Evolutionary conservation across 1,140 invertebrate genomes (phyloP).

Genomic region (Trissolcus basalis): DNA sequence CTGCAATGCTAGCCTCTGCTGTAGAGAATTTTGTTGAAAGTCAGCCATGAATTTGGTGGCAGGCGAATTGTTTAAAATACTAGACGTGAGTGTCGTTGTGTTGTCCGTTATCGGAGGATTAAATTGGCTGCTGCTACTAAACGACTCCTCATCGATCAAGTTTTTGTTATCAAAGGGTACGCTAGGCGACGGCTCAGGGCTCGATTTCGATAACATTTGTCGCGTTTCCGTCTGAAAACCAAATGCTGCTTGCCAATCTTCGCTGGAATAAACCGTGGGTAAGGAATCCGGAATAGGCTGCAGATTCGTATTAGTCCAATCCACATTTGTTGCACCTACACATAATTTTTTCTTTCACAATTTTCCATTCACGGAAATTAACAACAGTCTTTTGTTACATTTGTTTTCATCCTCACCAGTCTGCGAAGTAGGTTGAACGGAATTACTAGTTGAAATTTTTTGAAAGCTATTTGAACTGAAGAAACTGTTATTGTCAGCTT

Average conservation of each 20-base stretch:
- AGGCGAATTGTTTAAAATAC: slow-evolving; percentile 67
- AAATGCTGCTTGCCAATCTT: slow-evolving; percentile 79
- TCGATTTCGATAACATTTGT: slow-evolving; percentile 64
- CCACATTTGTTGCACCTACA: slow-evolving; percentile 66
- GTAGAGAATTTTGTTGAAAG: slow-evolving; percentile 74
- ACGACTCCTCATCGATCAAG: slow-evolving; percentile 70
- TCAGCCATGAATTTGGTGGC: slow-evolving; percentile 75
- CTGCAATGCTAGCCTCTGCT: slow-evolving; percentile 72
- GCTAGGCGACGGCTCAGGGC: slow-evolving; percentile 65
- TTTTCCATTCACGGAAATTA: too few relatives aligned
- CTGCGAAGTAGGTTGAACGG: slow-evolving; percentile 66
- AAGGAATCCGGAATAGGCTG: slow-evolving; percentile 77
- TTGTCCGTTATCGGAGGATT: slow-evolving; percentile 60
- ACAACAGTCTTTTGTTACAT: too few relatives aligned
- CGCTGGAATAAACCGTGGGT: slow-evolving; percentile 76
- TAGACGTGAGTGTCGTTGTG: slow-evolving; percentile 61
- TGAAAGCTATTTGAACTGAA: slow-evolving; percentile 77
- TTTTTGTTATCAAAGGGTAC: slow-evolving; percentile 69
- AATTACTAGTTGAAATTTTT: slow-evolving; percentile 71
- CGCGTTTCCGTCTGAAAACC: slow-evolving; percentile 73
- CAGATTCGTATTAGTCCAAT: slow-evolving; percentile 76
- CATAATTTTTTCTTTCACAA: too few relatives aligned
- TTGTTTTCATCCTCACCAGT: slow-evolving; percentile 65
- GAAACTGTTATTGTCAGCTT: slow-evolving; percentile 78
- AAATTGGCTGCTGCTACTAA: slow-evolving; percentile 66